Evolutionary conservation across 2,888 invertebrate genomes (phyloP).

Genomic region (Omphaloscelis lunosa): DNA sequence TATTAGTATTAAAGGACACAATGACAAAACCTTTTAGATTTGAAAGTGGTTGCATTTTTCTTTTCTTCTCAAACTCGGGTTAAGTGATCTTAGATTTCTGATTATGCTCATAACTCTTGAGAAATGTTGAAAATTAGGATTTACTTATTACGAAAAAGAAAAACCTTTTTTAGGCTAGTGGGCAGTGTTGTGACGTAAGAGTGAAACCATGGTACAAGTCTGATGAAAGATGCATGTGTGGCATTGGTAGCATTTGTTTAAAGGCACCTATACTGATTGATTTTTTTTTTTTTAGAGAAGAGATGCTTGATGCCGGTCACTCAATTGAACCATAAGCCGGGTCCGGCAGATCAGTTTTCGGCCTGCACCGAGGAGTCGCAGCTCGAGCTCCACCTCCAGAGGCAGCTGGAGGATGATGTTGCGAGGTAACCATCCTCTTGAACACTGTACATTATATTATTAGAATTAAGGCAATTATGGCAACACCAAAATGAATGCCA

Average conservation of each 20-base stretch:
- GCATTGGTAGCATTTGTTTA: background rate
- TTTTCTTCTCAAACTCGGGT: background rate
- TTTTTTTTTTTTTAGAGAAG: constrained; percentile 71
- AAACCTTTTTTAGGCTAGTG: background rate
- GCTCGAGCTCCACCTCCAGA: constrained; percentile 81
- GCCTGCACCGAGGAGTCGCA: constrained; percentile 82
- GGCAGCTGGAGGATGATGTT: constrained; percentile 86
- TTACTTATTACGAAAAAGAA: background rate
- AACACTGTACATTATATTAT: background rate
- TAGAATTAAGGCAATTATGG: background rate
- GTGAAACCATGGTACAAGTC: background rate
- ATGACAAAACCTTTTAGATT: background rate
- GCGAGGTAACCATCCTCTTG: constrained; percentile 76
- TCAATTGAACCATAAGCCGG: constrained; percentile 80
- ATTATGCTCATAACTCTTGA: background rate
- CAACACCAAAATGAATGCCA: background rate
- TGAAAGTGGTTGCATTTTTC: background rate
- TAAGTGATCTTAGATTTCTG: background rate
- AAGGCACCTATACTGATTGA: background rate
- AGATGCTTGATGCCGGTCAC: constrained; percentile 88
- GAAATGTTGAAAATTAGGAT: background rate
- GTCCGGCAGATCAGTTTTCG: constrained; percentile 78
- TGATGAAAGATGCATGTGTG: background rate
- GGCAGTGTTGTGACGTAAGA: background rate
- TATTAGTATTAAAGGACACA: background rate